Conservation (phyloP, 2,113 vertebrate species). For the Sturnira hondurensis region DNA sequence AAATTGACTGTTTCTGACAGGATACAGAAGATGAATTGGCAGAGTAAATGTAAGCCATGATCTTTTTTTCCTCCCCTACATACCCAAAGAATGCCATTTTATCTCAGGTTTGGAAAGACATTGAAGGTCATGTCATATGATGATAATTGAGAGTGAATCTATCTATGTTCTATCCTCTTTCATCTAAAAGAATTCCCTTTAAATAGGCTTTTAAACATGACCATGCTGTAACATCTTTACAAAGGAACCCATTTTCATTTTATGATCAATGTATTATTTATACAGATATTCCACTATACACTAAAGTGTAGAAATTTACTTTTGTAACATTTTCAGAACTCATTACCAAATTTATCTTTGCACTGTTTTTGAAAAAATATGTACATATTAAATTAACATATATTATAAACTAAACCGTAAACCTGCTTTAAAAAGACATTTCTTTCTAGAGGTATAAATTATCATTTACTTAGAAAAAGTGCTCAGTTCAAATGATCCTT, state of each 20-base stretch:
- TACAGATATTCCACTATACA: neutral
- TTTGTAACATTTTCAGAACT: neutral
- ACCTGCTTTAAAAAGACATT: neutral
- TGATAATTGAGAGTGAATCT: slow-evolving; percentile 23
- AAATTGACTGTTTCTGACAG: slow-evolving; percentile 37
- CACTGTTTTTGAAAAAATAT: neutral
- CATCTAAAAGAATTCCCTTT: slow-evolving; percentile 23
- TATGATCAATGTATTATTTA: neutral
- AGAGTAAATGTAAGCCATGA: slow-evolving; percentile 23
- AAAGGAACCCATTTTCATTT: slow-evolving; percentile 4
- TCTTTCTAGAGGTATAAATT: neutral
- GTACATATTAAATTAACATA: neutral
- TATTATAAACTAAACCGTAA: neutral
- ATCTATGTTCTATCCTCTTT: slow-evolving; percentile 2
- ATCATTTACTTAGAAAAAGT: neutral
- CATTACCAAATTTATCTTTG: neutral
- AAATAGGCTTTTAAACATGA: slow-evolving; percentile 40
- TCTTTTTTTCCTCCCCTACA: neutral
- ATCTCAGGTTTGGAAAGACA: slow-evolving; percentile 10
- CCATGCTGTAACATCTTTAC: neutral
- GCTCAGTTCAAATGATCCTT: neutral
- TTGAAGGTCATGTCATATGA: slow-evolving; percentile 20
- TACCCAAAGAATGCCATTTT: slow-evolving; percentile 43
- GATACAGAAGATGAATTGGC: slow-evolving; percentile 51
- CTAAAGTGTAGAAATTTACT: neutral